Conservation (phyloP, 2,888 invertebrate genomes). For the Eilema griseolum region DNA sequence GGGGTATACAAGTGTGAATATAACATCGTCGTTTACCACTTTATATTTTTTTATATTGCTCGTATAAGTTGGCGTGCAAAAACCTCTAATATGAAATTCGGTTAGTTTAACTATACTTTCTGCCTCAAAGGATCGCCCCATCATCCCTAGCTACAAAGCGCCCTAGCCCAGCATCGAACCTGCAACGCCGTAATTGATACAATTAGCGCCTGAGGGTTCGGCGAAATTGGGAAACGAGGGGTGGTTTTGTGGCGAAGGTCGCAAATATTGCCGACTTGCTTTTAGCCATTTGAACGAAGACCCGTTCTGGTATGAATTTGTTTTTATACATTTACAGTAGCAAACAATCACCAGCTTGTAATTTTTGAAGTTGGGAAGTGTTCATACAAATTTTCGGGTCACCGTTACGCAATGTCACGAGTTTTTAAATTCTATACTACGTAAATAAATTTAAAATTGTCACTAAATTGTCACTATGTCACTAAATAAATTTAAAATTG, state of each 20-base stretch:
- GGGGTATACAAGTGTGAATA: no score
- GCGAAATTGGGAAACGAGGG: conserved; percentile 53
- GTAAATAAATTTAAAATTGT: no score
- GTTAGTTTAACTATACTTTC: conserved; percentile 6
- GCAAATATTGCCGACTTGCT: conserved; percentile 41
- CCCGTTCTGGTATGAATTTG: not conserved
- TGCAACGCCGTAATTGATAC: conserved; percentile 68
- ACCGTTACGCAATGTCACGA: no score
- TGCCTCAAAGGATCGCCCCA: conserved; percentile 14
- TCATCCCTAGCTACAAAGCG: conserved; percentile 27
- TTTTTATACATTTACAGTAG: not conserved
- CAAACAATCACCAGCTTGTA: not conserved
- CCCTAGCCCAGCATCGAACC: conserved; percentile 39
- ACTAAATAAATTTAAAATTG: no score
- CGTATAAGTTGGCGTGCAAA: not conserved
- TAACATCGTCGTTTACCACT: no score
- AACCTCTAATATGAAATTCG: not conserved
- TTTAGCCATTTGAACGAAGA: conserved; percentile 7
- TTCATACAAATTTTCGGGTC: no score
- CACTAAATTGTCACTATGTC: no score
- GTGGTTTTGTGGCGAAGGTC: conserved; percentile 49
- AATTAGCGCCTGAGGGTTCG: conserved; percentile 64
- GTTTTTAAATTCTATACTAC: no score
- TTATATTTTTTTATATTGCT: no score
- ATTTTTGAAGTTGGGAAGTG: no score